These are phyloP conservation scores for Drosophila putrida DNA, from an alignment of 2,888 invertebrate species.

Conservation along the genomic window DNA sequence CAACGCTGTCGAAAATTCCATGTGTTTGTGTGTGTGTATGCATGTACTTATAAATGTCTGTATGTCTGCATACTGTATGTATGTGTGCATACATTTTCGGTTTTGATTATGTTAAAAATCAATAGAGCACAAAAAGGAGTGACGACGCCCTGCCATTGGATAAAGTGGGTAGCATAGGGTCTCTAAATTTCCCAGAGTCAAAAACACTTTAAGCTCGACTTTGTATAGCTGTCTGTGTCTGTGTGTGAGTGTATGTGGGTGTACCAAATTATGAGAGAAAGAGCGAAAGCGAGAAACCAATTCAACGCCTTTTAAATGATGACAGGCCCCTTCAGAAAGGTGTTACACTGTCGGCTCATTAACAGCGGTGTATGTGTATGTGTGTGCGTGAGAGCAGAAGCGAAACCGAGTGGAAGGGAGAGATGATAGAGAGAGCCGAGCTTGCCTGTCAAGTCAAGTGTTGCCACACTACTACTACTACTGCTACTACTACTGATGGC, in stretches of 20 bases:
- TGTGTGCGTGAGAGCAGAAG: slow-evolving; percentile 17
- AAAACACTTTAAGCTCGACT: slow-evolving; percentile 50
- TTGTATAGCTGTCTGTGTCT: slow-evolving; percentile 17
- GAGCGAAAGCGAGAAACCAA: slow-evolving; percentile 41
- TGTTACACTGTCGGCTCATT: slow-evolving; percentile 66
- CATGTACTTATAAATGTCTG: slow-evolving; percentile 50
- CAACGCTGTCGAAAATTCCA: slow-evolving; percentile 58
- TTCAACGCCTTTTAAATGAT: slow-evolving; percentile 62
- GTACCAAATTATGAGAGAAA: slow-evolving; percentile 27
- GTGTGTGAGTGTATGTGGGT: neutral
- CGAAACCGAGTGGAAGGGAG: slow-evolving; percentile 6
- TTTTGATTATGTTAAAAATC: slow-evolving; percentile 84
- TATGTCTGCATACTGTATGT: no score
- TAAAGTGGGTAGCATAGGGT: slow-evolving; percentile 16
- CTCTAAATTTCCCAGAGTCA: slow-evolving; percentile 17
- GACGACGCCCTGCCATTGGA: slow-evolving; percentile 56
- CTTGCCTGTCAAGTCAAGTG: slow-evolving; percentile 59
- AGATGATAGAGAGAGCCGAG: slow-evolving; percentile 29
- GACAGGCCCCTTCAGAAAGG: slow-evolving; percentile 57
- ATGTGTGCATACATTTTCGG: slow-evolving; percentile 72
- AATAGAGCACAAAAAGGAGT: slow-evolving; percentile 83
- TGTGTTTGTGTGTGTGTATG: slow-evolving; percentile 39
- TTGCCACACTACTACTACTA: slow-evolving; percentile 28
- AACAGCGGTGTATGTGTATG: slow-evolving; percentile 47
- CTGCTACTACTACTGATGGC: slow-evolving; percentile 26